These are phyloP conservation scores for Drosophila sulfurigaster DNA, from an alignment of 1,140 invertebrate species.

Conservation along the genomic window DNA sequence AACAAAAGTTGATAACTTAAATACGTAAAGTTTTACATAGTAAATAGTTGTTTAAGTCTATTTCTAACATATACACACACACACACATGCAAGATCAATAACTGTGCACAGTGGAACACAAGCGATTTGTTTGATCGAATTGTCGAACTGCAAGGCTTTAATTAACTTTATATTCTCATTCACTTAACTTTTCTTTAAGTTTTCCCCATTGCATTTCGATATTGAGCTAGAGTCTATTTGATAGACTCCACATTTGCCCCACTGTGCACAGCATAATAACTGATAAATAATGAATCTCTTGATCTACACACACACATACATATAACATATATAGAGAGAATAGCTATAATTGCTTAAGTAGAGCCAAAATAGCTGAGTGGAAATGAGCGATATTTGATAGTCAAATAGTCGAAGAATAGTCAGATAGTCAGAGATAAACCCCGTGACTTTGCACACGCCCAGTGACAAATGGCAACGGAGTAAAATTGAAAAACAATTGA, in stretches of 20 bases:
- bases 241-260: slow-evolving; percentile 42
- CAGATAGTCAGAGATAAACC: slow-evolving; percentile 32
- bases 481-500: slow-evolving; percentile 16
- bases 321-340: slow-evolving; percentile 44
- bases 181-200: slow-evolving; percentile 32
- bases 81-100: slow-evolving; percentile 30
- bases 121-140: slow-evolving; percentile 2
- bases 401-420: slow-evolving; percentile 44
- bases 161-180: slow-evolving; percentile 26
- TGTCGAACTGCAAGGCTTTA: slow-evolving; percentile 31
- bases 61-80: slow-evolving; percentile 42
- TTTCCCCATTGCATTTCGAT: slow-evolving; percentile 2
- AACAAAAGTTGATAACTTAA: slow-evolving; percentile 82
- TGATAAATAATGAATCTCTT: slow-evolving; percentile 55
- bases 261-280: slow-evolving; percentile 33
- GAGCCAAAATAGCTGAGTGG: slow-evolving; percentile 27
- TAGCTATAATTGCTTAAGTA: slow-evolving; percentile 73
- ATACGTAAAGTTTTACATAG: slow-evolving; percentile 84
- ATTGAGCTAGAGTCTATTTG: slow-evolving; percentile 45
- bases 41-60: slow-evolving; percentile 82
- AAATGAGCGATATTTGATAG: slow-evolving; percentile 78
- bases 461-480: slow-evolving; percentile 23
- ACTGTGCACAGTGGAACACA: slow-evolving; percentile 32
- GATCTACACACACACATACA: slow-evolving; percentile 60
- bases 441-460: slow-evolving; percentile 47